Base-by-base conservation (phyloP, 2,888 invertebrate species). In the Sesia bembeciformis region DNA sequence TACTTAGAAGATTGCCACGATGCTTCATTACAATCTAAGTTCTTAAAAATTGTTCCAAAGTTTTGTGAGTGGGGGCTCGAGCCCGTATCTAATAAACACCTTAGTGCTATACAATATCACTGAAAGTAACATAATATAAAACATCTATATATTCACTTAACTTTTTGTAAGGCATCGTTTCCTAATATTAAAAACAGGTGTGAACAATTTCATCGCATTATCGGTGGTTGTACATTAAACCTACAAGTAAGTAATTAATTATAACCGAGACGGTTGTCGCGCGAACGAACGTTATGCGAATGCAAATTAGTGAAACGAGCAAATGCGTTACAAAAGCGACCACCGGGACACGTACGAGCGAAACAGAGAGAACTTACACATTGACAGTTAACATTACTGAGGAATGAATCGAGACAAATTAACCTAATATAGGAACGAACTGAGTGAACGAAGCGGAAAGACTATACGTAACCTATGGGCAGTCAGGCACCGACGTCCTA, bases 11-110 rank as follows among this genome's bases (percentile, higher is more conserved):
- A 88, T 87, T 88, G 88, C 88, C 86, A 79, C 84, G 74, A 71
- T 82, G 81, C 74, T 81, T 77, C 68, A 85, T 89, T 88, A 88
- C 84, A 86, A 87, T 88, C 88, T 88, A 88, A 88, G 79, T 86
- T 84, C 81, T 84, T 85, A 84, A 52, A 46, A 77, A 84, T 87
- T 85, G 88, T 86, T 87, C 88, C 86, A 75, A 82, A 81, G 72
- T 71, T 82, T 80, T 80, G 78, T 78, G 82, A 74, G 76, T 74
- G 72, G 64, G 72, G 81, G 78, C 66, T 72, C 62, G 69, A 68
- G 74, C 79, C 81, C 81, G 65, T 68, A 68, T 71, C 78, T 74
- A 4, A 43, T 38, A 39, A 72, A 75, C 77, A 73, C 73, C 81
- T 77, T 79, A 83, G 79, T 76, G 79, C 84, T 82, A 7, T 52